Base-by-base conservation (phyloP, 2,888 invertebrate genomes). In the Synergus laeviventris region DNA sequence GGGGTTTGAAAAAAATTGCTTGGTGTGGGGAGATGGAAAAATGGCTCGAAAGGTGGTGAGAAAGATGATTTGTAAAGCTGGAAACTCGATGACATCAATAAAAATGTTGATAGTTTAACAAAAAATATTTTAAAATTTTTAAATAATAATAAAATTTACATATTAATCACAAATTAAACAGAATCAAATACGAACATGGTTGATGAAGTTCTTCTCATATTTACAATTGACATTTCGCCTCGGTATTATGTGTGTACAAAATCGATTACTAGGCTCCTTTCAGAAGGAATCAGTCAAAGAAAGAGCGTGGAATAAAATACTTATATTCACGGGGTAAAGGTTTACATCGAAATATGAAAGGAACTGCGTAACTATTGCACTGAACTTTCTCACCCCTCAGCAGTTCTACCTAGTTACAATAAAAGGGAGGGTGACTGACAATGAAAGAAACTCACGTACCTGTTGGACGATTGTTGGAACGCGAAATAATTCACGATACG, bases 401-500 rank as follows among this genome's bases (percentile, higher is more conserved):
- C 21, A 21, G 21, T 56, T 56, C 56, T 24, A 49, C n/a, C 24
- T 45, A 49, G 62, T 62, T 62, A 70, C 45, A 70, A 70, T 70
- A n/a, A 14, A 45, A 49, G 9, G 31, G 24, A 70, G 45, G 45
- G 66, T 64, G 64, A 12, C n/a, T 39, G 66, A 8, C 45, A 70
- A 70, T 70, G 24, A 18, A 70, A 49, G 66, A 70, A 70, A 70
- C 24, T 70, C 66, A 70, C 45, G 24, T 49, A 70, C 66, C 66
- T 70, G 66, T 70, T 70, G 49, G 66, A 31, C 49, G 31, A 70
- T 45, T 70, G 66, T 70, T 70, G 45, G 24, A 70, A 70, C 24
- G 45, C 45, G 66, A 45, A 45, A 70, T 70, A 70, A 70, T 70
- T 70, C 66, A 70, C 45, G 45, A 70, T 45, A 70, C 66, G 16